Evolutionary conservation across 2,797 vertebrate genomes (phyloP).

Genomic region (Diglossa cyanea): DNA sequence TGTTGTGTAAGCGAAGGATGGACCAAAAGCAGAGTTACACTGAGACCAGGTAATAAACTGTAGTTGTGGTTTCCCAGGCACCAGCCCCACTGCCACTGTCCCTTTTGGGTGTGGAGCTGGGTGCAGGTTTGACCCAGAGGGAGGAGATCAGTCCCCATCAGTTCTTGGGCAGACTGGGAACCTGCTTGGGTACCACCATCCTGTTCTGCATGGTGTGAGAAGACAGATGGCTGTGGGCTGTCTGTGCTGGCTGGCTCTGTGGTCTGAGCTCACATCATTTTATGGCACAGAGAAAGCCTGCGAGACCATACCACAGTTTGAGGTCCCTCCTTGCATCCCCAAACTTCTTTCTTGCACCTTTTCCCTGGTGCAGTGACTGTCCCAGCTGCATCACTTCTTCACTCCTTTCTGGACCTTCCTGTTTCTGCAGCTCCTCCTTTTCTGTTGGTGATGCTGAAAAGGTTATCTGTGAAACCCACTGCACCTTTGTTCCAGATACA

Average conservation of each 20-base stretch:
- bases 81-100: background rate
- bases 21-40: background rate
- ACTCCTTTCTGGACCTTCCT: background rate
- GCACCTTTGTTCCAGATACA: background rate
- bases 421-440: background rate
- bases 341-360: background rate
- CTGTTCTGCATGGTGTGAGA: background rate
- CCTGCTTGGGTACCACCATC: background rate
- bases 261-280: background rate
- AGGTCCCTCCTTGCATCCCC: background rate
- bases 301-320: background rate
- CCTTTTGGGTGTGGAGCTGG: accelerated
- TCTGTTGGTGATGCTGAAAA: background rate
- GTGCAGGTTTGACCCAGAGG: background rate
- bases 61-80: background rate
- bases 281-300: background rate
- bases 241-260: background rate
- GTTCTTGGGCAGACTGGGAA: background rate
- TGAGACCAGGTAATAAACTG: background rate
- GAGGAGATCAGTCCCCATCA: background rate
- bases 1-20: background rate
- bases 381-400: background rate
- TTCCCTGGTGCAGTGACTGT: background rate
- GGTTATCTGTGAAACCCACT: background rate
- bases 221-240: background rate